Percentiles rank a stretch among this genome's conserved stretches.
Evolutionary conservation across 2,113 vertebrate genomes (phyloP).

Genomic region (Ibidorhyncha struthersii): DNA sequence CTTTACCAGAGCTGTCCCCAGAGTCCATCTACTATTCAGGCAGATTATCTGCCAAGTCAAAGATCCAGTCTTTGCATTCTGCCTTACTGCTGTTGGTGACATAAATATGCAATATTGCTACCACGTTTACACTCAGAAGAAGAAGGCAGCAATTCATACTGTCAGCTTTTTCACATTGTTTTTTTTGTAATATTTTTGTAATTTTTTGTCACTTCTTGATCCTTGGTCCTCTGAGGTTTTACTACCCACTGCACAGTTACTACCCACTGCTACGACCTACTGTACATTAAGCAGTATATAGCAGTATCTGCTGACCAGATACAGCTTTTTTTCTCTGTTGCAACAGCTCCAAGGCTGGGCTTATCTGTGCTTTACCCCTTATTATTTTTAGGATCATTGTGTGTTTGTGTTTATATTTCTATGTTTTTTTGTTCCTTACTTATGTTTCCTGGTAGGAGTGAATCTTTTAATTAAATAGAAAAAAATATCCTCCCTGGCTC

Average conservation of each 20-base stretch:
- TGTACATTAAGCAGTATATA: background rate
- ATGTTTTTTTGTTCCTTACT: no score
- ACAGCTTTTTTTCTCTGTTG: background rate
- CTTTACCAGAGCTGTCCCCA: background rate
- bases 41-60: background rate
- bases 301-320: background rate
- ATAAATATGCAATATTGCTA: background rate
- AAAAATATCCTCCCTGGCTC: background rate
- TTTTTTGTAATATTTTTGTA: background rate
- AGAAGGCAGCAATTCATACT: background rate
- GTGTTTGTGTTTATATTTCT: no score
- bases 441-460: no score
- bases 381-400: no score
- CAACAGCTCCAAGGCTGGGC: background rate
- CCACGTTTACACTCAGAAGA: fast-evolving
- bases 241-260: background rate
- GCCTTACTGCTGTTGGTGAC: background rate
- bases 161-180: background rate
- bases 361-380: background rate
- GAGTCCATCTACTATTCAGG: background rate
- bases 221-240: background rate
- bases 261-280: background rate
- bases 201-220: background rate
- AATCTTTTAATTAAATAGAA: no score
- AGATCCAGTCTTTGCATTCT: background rate